Conservation (phyloP, 2,113 vertebrate species). For the Misgurnus mizolepis region DNA sequence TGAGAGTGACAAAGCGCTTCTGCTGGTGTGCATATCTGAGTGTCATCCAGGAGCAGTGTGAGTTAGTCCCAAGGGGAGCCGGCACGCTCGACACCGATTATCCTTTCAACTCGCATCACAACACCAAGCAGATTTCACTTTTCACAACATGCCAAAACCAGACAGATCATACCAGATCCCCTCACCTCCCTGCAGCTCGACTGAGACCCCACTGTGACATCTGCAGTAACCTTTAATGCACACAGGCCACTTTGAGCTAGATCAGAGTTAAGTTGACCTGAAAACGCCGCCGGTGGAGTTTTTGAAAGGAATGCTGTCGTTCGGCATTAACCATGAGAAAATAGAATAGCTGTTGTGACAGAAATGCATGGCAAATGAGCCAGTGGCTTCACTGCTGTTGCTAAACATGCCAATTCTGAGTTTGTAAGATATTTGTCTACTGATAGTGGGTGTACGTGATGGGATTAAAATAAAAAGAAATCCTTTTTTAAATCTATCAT, state of each 20-base stretch:
- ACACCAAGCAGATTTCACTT: conserved; percentile 52
- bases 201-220: conserved; percentile 60
- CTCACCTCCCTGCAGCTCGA: conserved; percentile 63
- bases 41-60: conserved; percentile 65
- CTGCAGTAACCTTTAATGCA: neutral
- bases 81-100: conserved; percentile 64
- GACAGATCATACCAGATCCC: conserved; percentile 41
- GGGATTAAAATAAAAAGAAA: neutral
- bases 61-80: conserved; percentile 57
- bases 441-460: neutral
- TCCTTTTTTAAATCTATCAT: neutral
- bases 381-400: neutral
- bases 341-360: conserved; percentile 2
- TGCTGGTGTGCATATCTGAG: conserved; percentile 59
- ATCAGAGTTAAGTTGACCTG: conserved; percentile 9
- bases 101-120: conserved; percentile 57
- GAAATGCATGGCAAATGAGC: neutral
- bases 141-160: conserved; percentile 54
- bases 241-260: neutral
- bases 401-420: conserved; percentile 3
- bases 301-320: neutral
- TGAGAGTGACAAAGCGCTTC: conserved; percentile 51
- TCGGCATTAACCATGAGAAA: neutral
- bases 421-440: conserved; percentile 22
- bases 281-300: neutral